Percentiles rank a stretch among this genome's conserved stretches.
Conservation (phyloP, 2,888 invertebrate species). For the Ichneumon xanthorius region DNA sequence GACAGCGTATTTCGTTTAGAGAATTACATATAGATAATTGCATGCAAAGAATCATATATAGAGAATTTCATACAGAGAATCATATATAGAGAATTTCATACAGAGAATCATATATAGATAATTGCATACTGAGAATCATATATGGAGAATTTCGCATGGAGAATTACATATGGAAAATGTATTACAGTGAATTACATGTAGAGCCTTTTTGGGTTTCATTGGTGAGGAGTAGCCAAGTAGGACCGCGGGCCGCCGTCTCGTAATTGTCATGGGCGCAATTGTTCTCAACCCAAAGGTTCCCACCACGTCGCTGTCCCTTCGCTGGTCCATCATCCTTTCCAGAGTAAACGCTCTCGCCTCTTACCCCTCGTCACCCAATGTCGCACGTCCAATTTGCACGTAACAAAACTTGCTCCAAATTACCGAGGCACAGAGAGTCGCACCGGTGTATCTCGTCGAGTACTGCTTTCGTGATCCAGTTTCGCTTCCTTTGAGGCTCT, state of each 20-base stretch:
- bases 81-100: no score
- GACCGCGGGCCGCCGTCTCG: no score
- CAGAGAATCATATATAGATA: no score
- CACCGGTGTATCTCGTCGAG: constrained; percentile 26
- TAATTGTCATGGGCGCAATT: background rate
- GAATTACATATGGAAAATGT: no score
- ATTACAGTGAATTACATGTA: background rate
- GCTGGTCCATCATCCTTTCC: background rate
- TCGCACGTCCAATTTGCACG: constrained; percentile 23
- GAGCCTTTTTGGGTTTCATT: background rate
- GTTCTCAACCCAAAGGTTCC: background rate
- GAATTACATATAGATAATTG: background rate
- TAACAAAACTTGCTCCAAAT: constrained; percentile 55
- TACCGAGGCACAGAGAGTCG: constrained; percentile 42
- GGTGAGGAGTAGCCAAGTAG: no score
- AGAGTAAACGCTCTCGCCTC: background rate
- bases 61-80: no score
- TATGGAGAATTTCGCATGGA: no score
- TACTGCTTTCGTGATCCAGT: constrained; percentile 58
- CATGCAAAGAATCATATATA: background rate
- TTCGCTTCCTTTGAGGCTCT: constrained; percentile 56
- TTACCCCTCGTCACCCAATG: background rate
- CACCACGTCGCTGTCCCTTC: background rate
- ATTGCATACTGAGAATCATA: no score
- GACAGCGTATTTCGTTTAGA: no score